Evolutionary conservation across 2,888 invertebrate genomes (phyloP), one percentile per base, ranked within the genome.

Genomic region (Plebejus anna): DNA sequence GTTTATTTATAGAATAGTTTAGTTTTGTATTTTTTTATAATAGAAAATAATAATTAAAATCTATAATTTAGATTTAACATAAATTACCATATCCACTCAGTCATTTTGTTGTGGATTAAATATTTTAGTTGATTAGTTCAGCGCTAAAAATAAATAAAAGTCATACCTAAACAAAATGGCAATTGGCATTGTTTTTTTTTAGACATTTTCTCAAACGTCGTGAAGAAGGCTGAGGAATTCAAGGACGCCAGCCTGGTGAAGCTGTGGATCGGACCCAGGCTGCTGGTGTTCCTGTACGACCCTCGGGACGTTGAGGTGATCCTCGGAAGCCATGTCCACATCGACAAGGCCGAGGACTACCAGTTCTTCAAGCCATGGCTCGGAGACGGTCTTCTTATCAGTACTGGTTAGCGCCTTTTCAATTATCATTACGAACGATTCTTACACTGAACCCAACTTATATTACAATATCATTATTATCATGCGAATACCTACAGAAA

Each of bases 291-390:
- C 91, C 86, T 97, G 82, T 95, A 95, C 79, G 96, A 97, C 83
- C 97, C 97, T 28, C 94, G 96, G 2, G 97, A 97, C 83, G 96
- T 97, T 59, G 97, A 97, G 88, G 91, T 97, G 75, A 95, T 97
- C 81, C 94, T 97, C 32, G 96, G 97, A 86, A 97, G 97, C 82
- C 96, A 97, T 83, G 96, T 96, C 1, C 96, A 97, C 88, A 96
- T 97, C 81, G 97, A 97, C 90, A 97, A 97, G 87, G 96, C 97
- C 38, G 90, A 95, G 13, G 97, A 97, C 84, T 97, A 97, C 89
- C 94, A 95, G 82, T 96, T 97, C 92, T 97, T 97, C 90, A 95
- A 97, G 84, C 97, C 97, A 61, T 97, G 97, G 97, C 95, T 97
- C 78, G 97, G 97, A 85, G 95, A 97, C 82, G 97, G 97, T 83